Evolutionary conservation across 1,140 invertebrate species (phyloP).

Genomic region (Bicyclus anynana): DNA sequence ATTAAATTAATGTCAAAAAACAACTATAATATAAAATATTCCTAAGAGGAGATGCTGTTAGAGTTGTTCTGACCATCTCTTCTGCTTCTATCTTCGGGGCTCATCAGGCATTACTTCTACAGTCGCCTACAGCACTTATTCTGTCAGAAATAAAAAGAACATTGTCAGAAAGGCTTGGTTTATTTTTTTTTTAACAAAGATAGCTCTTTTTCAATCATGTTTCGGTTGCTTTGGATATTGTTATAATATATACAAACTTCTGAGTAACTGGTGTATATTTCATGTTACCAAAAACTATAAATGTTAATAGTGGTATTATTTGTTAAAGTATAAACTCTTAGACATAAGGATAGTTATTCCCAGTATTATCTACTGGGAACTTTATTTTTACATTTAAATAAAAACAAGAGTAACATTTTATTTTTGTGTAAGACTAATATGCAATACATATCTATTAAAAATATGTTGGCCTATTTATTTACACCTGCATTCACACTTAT

Average conservation of each 20-base stretch:
- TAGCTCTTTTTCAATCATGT: background rate
- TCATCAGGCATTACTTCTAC: too few relatives aligned
- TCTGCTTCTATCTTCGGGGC: too few relatives aligned
- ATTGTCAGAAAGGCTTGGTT: too few relatives aligned
- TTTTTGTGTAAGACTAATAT: constrained; percentile 73
- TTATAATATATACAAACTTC: background rate
- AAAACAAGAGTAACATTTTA: constrained; percentile 62
- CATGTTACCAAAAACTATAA: constrained; percentile 69
- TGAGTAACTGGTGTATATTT: constrained; percentile 41
- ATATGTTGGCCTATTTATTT: constrained; percentile 25
- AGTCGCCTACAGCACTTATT: too few relatives aligned
- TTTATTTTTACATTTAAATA: constrained; percentile 70
- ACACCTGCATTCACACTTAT: too few relatives aligned
- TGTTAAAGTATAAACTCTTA: constrained; percentile 67
- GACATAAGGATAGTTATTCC: constrained; percentile 69
- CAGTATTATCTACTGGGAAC: constrained; percentile 50
- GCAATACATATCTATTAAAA: constrained; percentile 67
- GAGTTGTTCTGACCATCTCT: too few relatives aligned
- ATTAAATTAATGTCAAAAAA: too few relatives aligned
- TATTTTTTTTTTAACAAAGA: too few relatives aligned
- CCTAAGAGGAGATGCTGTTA: too few relatives aligned
- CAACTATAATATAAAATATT: too few relatives aligned
- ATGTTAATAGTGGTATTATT: constrained; percentile 61
- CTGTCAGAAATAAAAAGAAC: too few relatives aligned
- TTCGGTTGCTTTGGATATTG: background rate